Base-by-base conservation (phyloP, 2,888 invertebrate genomes). In the Cinara cedri region DNA sequence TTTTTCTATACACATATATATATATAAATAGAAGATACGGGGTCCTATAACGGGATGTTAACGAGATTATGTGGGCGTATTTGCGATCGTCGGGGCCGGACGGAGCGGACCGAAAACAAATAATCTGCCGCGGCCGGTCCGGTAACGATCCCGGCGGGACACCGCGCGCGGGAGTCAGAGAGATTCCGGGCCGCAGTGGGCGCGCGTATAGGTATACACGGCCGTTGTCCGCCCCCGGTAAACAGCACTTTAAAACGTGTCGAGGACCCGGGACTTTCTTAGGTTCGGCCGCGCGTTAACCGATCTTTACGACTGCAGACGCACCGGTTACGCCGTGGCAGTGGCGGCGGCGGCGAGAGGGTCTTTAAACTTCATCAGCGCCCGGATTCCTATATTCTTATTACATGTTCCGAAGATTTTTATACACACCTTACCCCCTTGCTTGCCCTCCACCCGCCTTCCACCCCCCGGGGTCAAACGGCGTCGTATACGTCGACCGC, bases 171-270 rank as follows among this genome's bases (percentile, higher is more conserved):
- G 34, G 51, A 51, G 78, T 60, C 70, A 68, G 3, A 9, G 65
- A 68, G 57, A 63, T 3, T 9, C 63, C 34, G 34, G 34, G 34
- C n/a, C n/a, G n/a, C n/a, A 6, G 34, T 34, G 3, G 34, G 34
- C 3, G 34, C 34, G 34, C 34, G 34, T 54, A 51, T 51, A 54
- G n/a, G 10, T 19, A 19, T 6, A 34, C 66, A 44, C 55, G 74
- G 54, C 74, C 65, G 46, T 70, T 78, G 78, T 78, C 78, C 75
- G 46, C 46, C 65, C 60, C 57, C 70, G 68, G 78, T 78, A 70
- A 78, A 78, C 78, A 70, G 68, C 78, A 70, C 65, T 78, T 78
- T 70, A 78, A 78, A 78, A 78, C 78, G 78, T 78, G 78, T 78
- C 44, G 76, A n/a, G n/a, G 46, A 16, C 26, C 24, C 1, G 24